A percentile compares a stretch with the other conserved stretches of the same genome.
These are phyloP conservation scores for Pantala flavescens DNA, from an alignment of 1,140 invertebrate genomes.

Conservation along the genomic window DNA sequence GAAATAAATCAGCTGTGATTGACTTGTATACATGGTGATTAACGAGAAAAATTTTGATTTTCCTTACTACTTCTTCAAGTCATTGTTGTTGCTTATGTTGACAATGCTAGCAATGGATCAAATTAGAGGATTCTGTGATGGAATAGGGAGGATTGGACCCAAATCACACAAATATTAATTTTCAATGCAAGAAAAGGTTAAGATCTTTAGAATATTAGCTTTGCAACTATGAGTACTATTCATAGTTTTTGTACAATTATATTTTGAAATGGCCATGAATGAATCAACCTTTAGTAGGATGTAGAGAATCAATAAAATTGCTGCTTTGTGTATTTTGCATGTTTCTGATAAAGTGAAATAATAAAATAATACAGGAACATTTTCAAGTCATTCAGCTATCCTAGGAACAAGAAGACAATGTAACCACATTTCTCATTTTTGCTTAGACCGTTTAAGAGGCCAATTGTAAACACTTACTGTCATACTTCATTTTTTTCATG, in stretches of 20 bases:
- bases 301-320: not conserved
- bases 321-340: not conserved
- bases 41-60: not conserved
- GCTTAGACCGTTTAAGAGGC: not conserved
- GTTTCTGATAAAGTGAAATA: not conserved
- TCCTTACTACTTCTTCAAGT: not conserved
- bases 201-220: slow-evolving; percentile 4
- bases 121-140: not conserved
- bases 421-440: not conserved
- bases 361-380: slow-evolving; percentile 2
- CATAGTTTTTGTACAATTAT: slow-evolving; percentile 5
- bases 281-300: not conserved
- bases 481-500: not conserved
- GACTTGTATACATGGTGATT: not conserved
- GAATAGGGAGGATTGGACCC: not conserved
- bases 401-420: slow-evolving; percentile 5
- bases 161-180: not conserved
- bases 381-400: slow-evolving; percentile 1
- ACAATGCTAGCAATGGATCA: not conserved
- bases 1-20: not conserved
- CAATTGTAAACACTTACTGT: not conserved
- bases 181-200: not conserved
- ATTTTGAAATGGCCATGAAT: not conserved
- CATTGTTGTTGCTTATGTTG: not conserved
- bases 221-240: not conserved